phyloP scores from a whole-genome alignment of 2,888 invertebrate genomes.

The Catocala sponsa region DNA sequence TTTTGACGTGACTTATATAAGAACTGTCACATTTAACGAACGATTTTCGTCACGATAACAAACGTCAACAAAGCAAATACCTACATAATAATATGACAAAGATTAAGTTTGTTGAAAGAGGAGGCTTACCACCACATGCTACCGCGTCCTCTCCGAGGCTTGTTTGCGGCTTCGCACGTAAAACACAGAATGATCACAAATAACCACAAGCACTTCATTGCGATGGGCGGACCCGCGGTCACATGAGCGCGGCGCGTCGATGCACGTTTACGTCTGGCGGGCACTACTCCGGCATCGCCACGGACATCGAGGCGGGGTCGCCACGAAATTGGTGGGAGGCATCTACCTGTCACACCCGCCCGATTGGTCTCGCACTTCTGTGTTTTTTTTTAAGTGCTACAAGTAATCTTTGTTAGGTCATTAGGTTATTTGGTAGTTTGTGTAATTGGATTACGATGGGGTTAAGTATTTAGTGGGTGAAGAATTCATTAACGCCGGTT shows the following conservation, averaged over 20 bases:
- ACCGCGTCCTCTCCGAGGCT: conserved; percentile 93
- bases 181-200: conserved; percentile 86
- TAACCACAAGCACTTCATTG: conserved; percentile 87
- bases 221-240: conserved; percentile 78
- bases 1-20: too few relatives aligned
- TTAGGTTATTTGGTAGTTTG: conserved; percentile 64
- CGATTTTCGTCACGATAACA: background rate
- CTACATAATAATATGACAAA: conserved; percentile 20
- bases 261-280: conserved; percentile 77
- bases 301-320: conserved; percentile 76
- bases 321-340: conserved; percentile 76
- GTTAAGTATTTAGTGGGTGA: conserved; percentile 36
- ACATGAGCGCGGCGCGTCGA: conserved; percentile 81
- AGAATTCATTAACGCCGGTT: conserved; percentile 9
- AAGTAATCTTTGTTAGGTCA: conserved; percentile 70
- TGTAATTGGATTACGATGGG: conserved; percentile 44
- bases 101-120: conserved; percentile 18
- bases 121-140: conserved; percentile 96
- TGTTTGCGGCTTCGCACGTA: conserved; percentile 86
- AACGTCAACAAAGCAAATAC: conserved; percentile 18
- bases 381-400: conserved; percentile 60
- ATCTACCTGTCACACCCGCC: conserved; percentile 76
- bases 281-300: conserved; percentile 45
- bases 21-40: background rate
- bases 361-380: conserved; percentile 76